phyloP scores from a whole-genome alignment of 2,888 invertebrate genomes.

The Ormyrus nitidulus region DNA sequence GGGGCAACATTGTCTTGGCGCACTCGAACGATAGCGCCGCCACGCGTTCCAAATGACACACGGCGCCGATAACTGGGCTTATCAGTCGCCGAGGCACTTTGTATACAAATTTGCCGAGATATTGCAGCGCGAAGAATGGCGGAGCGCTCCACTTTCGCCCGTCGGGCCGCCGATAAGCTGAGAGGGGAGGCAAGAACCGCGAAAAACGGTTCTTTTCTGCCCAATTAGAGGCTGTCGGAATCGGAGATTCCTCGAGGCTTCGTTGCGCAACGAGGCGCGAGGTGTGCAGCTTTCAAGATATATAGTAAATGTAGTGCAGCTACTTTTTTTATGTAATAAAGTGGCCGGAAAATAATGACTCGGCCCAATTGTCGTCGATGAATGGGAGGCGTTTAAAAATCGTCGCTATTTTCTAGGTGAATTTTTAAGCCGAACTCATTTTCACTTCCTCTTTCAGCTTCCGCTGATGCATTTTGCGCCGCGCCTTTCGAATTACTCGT shows the following conservation, averaged over 20 bases:
- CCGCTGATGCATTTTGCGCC: conserved; percentile 38
- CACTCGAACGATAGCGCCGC: not conserved
- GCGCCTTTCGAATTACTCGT: conserved; percentile 36
- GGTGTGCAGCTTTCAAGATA: too few species aligned
- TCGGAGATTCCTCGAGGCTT: too few species aligned
- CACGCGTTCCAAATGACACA: conserved; percentile 6
- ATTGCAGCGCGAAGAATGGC: too few species aligned
- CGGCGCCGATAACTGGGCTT: conserved; percentile 3
- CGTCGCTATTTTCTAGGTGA: conserved; percentile 34
- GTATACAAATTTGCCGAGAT: conserved; percentile 11
- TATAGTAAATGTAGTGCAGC: not conserved
- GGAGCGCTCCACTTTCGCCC: too few species aligned
- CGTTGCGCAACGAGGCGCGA: too few species aligned
- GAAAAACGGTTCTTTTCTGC: too few species aligned
- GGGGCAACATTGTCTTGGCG: not conserved
- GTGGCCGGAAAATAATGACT: conserved; percentile 19
- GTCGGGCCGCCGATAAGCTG: too few species aligned
- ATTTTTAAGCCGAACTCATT: conserved; percentile 36
- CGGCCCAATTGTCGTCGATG: conserved; percentile 15
- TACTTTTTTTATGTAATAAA: not conserved
- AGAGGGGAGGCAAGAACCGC: too few species aligned
- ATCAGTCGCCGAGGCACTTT: conserved; percentile 26
- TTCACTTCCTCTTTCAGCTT: conserved; percentile 46
- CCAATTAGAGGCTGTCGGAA: too few species aligned
- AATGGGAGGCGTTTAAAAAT: conserved; percentile 5